phyloP scores from a whole-genome alignment of 2,888 invertebrate species.

The Zonitis immaculata region DNA sequence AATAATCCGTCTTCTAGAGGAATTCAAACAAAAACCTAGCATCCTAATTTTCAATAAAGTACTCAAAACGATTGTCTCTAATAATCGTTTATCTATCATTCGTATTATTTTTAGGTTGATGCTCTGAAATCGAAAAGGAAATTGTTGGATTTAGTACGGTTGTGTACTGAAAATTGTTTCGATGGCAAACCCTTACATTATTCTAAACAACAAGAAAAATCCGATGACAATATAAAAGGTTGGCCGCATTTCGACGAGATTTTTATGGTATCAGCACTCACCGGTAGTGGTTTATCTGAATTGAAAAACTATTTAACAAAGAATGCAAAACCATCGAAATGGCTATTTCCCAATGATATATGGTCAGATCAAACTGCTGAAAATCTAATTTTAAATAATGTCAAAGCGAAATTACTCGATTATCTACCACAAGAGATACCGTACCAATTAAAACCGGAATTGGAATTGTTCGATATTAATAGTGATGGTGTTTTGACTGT shows the following conservation, averaged over 20 bases:
- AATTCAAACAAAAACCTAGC: conserved; percentile 57
- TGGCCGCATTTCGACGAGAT: conserved; percentile 82
- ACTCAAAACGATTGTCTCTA: conserved; percentile 28
- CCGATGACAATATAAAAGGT: conserved; percentile 38
- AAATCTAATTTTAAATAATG: conserved; percentile 65
- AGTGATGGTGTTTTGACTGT: conserved; percentile 54
- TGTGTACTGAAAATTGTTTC: conserved; percentile 58
- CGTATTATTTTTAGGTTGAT: conserved; percentile 57
- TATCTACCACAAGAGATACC: conserved; percentile 82
- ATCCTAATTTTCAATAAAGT: conserved; percentile 90
- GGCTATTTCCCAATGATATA: conserved; percentile 62
- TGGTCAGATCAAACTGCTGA: conserved; percentile 73
- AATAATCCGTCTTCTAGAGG: conserved; percentile 63
- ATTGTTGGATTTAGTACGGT: conserved; percentile 66
- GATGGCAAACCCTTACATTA: conserved; percentile 32
- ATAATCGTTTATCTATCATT: not conserved
- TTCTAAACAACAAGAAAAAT: conserved; percentile 1
- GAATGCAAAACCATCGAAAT: conserved; percentile 60
- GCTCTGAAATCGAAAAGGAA: conserved; percentile 64
- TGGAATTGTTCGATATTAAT: conserved; percentile 63
- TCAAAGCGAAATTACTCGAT: conserved; percentile 81
- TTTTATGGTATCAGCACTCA: conserved; percentile 87
- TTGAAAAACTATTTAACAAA: conserved; percentile 59
- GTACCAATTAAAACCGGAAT: conserved; percentile 61
- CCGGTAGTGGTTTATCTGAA: conserved; percentile 52